phyloP scores from a whole-genome alignment of 2,797 vertebrate species.

The Rallus crepitans region DNA sequence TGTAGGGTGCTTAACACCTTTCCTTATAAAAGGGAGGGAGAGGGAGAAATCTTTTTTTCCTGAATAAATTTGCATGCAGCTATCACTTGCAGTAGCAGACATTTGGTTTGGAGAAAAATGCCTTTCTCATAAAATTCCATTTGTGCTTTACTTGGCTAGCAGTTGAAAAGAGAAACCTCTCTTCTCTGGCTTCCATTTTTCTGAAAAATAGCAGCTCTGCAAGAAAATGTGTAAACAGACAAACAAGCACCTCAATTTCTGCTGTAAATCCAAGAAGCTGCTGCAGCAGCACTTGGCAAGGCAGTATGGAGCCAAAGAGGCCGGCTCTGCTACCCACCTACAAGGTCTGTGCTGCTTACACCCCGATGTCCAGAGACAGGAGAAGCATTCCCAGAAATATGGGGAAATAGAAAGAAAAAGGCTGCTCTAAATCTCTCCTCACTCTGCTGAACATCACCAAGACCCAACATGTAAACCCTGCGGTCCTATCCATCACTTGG shows the following conservation, averaged over 20 bases:
- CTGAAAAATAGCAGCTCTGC: not conserved
- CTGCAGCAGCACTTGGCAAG: not conserved
- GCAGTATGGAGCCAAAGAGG: not conserved
- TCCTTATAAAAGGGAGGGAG: not conserved
- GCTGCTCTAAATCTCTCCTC: not conserved
- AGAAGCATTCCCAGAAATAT: not conserved
- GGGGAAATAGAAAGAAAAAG: not conserved
- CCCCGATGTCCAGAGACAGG: not conserved
- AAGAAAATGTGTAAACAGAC: not conserved
- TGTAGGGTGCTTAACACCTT: not conserved
- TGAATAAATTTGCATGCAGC: not conserved
- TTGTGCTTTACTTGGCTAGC: not conserved
- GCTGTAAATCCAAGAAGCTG: not conserved
- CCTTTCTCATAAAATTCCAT: constrained; percentile 27
- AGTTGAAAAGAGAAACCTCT: not conserved
- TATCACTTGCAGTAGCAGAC: not conserved
- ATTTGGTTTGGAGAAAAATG: constrained; percentile 12
- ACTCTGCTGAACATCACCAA: not conserved
- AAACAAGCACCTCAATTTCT: not conserved
- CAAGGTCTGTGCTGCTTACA: not conserved
- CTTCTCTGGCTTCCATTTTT: not conserved
- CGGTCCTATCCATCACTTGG: not conserved
- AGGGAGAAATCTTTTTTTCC: not conserved
- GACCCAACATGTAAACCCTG: not conserved
- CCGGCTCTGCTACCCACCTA: not conserved